Evolutionary conservation across 2,797 vertebrate genomes (phyloP).

Genomic region (Coluber constrictor): DNA sequence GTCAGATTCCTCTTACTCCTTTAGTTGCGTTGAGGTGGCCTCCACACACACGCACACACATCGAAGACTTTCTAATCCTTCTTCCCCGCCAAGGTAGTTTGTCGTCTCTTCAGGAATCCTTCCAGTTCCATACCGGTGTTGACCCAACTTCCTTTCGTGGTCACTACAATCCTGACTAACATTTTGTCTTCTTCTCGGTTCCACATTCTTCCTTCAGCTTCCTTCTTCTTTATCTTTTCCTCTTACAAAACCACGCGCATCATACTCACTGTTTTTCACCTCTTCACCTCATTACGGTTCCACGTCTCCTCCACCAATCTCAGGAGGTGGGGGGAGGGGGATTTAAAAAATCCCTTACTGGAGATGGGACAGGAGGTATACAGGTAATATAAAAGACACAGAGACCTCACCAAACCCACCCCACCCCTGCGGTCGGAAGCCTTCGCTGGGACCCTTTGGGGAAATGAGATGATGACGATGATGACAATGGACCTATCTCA

Average conservation of each 20-base stretch:
- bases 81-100: neutral
- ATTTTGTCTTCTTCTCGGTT: neutral
- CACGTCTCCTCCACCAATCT: neutral
- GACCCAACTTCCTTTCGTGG: neutral
- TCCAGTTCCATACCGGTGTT: neutral
- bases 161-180: neutral
- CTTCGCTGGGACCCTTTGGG: neutral
- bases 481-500: neutral
- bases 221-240: too few relatives aligned
- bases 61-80: neutral
- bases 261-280: slow-evolving; percentile 18
- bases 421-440: neutral
- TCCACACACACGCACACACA: neutral
- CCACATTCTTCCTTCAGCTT: accelerated
- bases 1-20: too few relatives aligned
- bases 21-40: accelerated
- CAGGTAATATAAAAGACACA: slow-evolving; percentile 1
- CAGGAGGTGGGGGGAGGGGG: neutral
- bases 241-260: neutral
- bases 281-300: neutral
- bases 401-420: neutral
- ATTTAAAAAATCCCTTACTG: neutral
- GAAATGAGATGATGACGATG: neutral
- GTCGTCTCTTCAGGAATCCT: neutral
- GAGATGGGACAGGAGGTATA: neutral